Conservation (phyloP, 1,140 invertebrate genomes). For the Magallana gigas region DNA sequence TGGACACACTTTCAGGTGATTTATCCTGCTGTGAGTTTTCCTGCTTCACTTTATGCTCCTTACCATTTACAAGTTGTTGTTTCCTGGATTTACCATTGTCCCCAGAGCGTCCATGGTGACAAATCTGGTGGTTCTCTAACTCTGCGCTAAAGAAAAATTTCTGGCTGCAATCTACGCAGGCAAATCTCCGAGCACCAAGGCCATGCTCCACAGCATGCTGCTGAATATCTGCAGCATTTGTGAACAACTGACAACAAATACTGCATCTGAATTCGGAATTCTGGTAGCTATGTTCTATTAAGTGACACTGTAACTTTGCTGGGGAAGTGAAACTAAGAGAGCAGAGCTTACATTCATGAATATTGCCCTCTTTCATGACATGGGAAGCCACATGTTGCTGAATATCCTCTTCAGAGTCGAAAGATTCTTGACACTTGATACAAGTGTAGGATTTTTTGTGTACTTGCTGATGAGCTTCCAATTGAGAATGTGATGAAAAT, state of each 20-base stretch:
- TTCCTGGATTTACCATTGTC: not conserved
- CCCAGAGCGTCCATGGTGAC: slow-evolving; percentile 74
- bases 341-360: slow-evolving; percentile 88
- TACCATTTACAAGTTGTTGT: not conserved
- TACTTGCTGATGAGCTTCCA: slow-evolving; percentile 83
- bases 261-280: slow-evolving; percentile 91
- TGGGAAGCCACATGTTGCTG: slow-evolving; percentile 84
- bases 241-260: slow-evolving; percentile 92
- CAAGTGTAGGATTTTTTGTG: slow-evolving; percentile 83
- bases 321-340: slow-evolving; percentile 85
- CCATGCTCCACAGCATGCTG: slow-evolving; percentile 92
- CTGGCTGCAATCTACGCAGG: slow-evolving; percentile 89
- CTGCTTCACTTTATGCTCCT: not conserved
- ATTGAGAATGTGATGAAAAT: slow-evolving; percentile 85
- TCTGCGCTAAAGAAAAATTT: slow-evolving; percentile 96
- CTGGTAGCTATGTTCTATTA: slow-evolving; percentile 95
- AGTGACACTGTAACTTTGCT: slow-evolving; percentile 90
- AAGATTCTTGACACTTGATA: slow-evolving; percentile 87
- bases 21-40: slow-evolving; percentile 5
- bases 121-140: slow-evolving; percentile 90
- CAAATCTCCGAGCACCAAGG: slow-evolving; percentile 87
- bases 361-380: slow-evolving; percentile 81
- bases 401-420: slow-evolving; percentile 85
- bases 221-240: slow-evolving; percentile 88
- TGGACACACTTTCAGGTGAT: not conserved